Base-by-base conservation (phyloP, 1,140 invertebrate species). In the Centruroides sculpturatus region DNA sequence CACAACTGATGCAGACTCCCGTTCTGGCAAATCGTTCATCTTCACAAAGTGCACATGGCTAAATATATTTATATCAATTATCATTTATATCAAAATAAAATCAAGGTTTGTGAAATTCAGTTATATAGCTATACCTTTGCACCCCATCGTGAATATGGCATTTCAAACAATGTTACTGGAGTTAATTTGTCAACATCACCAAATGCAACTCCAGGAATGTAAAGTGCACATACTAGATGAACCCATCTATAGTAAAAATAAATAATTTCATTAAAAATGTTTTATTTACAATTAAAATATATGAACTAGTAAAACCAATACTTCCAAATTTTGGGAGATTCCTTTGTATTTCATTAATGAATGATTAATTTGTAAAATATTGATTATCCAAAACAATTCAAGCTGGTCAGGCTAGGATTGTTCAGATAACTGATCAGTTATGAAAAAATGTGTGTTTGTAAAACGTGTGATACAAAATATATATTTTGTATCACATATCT, bases 121-220 rank as follows among this genome's bases (percentile, higher is more conserved):
- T 41, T 41, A 41, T 41, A 6, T 41, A 41, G 5, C 8, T 41
- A 41, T 41, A 41, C 73, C 71, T 93, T 91, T 12, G 89, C 83
- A 52, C 93, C 94, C 91, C 92, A 99, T 70, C 87, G 87, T 59
- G 83, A 89, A 71, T 95, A 96, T 12, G 86, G 85, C 86, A 98
- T 92, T 78, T 97, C 92, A 75, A 96, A 96, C 47, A 98, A 75
- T 0, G 92, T 97, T 7, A 81, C 76, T 46, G 74, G 77, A 62
- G 72, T 76, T 9, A 93, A 73, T 59, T 84, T 84, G 70, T 91
- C 88, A 13, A 94, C 90, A 79, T 98, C 92, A 55, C 87, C 91
- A 77, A 98, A 97, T 47, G 92, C 90, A 23, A 98, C 91, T n/a
- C 93, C 93, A 47, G 90, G 92, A 46, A 93, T 89, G 74, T 97